Conservation (phyloP, 2,888 invertebrate genomes). For the Eupsilia transversa region DNA sequence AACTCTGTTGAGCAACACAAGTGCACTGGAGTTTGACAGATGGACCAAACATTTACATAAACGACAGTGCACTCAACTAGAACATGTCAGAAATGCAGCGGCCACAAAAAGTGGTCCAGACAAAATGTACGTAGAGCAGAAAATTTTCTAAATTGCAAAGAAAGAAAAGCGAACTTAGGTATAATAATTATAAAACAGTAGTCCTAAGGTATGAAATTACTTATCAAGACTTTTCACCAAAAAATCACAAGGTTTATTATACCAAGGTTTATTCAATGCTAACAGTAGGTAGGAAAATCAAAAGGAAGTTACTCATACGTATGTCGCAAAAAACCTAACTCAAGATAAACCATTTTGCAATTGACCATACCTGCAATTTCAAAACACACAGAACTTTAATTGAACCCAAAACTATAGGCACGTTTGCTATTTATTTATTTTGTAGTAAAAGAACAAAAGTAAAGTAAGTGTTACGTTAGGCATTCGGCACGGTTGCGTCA, state of each 20-base stretch:
- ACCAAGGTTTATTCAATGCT: not conserved
- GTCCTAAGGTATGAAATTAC: not conserved
- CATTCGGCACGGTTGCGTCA: constrained; percentile 79
- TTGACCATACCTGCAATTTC: constrained; percentile 28
- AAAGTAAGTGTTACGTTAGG: constrained; percentile 67
- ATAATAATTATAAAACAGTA: no score
- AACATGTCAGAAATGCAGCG: constrained; percentile 45
- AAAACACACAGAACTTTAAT: constrained; percentile 30
- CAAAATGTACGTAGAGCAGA: not conserved
- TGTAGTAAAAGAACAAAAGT: constrained; percentile 64
- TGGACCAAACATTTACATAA: constrained; percentile 73
- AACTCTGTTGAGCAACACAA: constrained; percentile 66
- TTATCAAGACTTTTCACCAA: not conserved
- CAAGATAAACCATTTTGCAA: constrained; percentile 17
- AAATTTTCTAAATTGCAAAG: constrained; percentile 3
- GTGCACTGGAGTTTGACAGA: constrained; percentile 71
- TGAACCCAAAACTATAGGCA: constrained; percentile 23
- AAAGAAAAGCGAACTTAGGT: not conserved
- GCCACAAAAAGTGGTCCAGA: constrained; percentile 33
- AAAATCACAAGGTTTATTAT: no score
- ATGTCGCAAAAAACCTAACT: not conserved
- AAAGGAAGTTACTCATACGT: not conserved
- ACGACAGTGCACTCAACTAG: constrained; percentile 58
- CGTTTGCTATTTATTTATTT: constrained; percentile 44
- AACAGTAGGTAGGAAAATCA: not conserved